Evolutionary conservation across 2,888 invertebrate species (phyloP).

Genomic region (Sarcophaga carnaria): DNA sequence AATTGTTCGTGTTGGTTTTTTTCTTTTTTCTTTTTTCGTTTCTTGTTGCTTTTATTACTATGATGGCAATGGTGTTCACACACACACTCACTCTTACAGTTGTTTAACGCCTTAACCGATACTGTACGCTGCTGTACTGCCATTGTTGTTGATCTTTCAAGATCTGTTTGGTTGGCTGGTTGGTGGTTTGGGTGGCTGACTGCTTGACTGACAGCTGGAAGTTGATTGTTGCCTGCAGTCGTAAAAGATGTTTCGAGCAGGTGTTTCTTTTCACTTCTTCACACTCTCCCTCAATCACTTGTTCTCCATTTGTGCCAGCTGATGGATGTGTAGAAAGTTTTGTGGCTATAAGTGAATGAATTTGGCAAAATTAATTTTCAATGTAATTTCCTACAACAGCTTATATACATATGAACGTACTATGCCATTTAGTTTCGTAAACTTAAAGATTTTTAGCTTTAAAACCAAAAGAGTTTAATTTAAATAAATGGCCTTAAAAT

Average conservation of each 20-base stretch:
- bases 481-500: too few relatives aligned
- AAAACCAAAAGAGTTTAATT: too few relatives aligned
- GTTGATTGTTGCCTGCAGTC: not conserved
- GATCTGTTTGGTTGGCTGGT: too few relatives aligned
- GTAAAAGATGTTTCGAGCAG: conserved; percentile 7
- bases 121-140: too few relatives aligned
- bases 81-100: too few relatives aligned
- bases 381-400: not conserved
- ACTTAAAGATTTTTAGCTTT: too few relatives aligned
- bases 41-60: not conserved
- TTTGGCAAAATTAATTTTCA: conserved; percentile 13
- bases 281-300: not conserved
- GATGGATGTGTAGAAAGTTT: not conserved
- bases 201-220: not conserved
- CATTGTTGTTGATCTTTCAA: too few relatives aligned
- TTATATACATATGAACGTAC: too few relatives aligned
- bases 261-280: not conserved
- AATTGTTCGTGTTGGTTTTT: conserved; percentile 25
- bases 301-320: not conserved
- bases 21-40: not conserved
- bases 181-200: too few relatives aligned
- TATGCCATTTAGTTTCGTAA: too few relatives aligned
- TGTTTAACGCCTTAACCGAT: too few relatives aligned
- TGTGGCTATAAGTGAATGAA: not conserved
- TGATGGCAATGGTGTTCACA: not conserved